phyloP scores from a whole-genome alignment of 2,113 vertebrate genomes.

The Notiomystis cincta region DNA sequence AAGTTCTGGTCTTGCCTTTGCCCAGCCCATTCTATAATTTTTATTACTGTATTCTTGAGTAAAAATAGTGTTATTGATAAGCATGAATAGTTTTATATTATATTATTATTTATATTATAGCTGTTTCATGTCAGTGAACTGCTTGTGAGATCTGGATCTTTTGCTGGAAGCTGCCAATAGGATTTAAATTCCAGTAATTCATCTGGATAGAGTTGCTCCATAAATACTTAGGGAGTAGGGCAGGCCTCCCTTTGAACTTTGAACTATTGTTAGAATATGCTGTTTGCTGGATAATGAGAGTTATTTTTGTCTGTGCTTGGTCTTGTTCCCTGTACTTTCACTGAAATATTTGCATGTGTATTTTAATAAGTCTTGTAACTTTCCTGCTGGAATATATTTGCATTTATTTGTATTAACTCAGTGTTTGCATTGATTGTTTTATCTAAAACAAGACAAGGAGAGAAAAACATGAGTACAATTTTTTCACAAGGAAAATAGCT shows the following conservation, averaged over 20 bases:
- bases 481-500: constrained; percentile 34
- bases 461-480: constrained; percentile 21
- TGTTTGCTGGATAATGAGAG: constrained; percentile 26
- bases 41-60: background rate
- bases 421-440: constrained; percentile 38
- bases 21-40: background rate
- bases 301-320: constrained; percentile 31
- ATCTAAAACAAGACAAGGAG: constrained; percentile 36
- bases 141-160: background rate
- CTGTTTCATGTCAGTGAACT: background rate
- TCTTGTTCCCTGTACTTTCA: constrained; percentile 25
- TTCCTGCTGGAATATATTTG: constrained; percentile 48
- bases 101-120: background rate
- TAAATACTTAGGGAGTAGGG: background rate
- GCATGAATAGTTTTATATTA: fast-evolving
- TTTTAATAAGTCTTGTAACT: constrained; percentile 50
- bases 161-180: background rate
- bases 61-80: background rate
- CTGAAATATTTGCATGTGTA: constrained; percentile 37
- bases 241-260: background rate
- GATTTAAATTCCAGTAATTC: background rate
- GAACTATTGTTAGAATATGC: background rate
- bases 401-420: constrained; percentile 59
- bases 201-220: background rate
- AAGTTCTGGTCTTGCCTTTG: background rate